Conservation (phyloP, 2,113 vertebrate species). For the Trichomycterus rosablanca region DNA sequence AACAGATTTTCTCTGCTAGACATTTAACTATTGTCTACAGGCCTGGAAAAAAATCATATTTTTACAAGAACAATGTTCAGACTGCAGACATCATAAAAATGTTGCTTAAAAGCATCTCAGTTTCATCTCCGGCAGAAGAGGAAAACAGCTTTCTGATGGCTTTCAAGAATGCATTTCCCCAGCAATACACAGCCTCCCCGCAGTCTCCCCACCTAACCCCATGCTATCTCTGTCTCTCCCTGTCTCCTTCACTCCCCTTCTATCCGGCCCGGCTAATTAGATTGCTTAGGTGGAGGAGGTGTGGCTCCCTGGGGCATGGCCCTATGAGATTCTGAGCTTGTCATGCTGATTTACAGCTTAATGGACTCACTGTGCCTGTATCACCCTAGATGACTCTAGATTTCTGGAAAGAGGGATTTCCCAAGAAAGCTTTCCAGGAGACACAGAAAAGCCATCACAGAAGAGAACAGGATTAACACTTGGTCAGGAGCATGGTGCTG, state of each 20-base stretch:
- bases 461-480: neutral
- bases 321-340: conserved; percentile 36
- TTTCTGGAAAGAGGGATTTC: conserved; percentile 46
- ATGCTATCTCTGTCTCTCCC: neutral
- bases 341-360: conserved; percentile 41
- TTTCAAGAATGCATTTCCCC: conserved; percentile 37
- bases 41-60: neutral
- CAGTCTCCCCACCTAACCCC: neutral
- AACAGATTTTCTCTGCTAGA: neutral
- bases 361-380: conserved; percentile 39
- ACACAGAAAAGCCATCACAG: neutral
- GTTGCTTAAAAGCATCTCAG: conserved; percentile 33
- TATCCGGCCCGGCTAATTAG: conserved; percentile 41
- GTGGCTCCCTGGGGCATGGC: conserved; percentile 38
- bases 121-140: conserved; percentile 33
- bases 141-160: conserved; percentile 37
- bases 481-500: neutral
- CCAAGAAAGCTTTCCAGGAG: conserved; percentile 34
- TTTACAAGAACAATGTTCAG: conserved; percentile 6
- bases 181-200: too few relatives aligned
- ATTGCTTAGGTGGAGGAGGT: conserved; percentile 31
- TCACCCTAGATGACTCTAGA: conserved; percentile 37
- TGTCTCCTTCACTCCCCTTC: neutral
- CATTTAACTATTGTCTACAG: neutral
- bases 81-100: conserved; percentile 12